These are phyloP conservation scores for Cladopsammia gracilis DNA, from an alignment of 64 coral and sea anemone species.

Conservation along the genomic window DNA sequence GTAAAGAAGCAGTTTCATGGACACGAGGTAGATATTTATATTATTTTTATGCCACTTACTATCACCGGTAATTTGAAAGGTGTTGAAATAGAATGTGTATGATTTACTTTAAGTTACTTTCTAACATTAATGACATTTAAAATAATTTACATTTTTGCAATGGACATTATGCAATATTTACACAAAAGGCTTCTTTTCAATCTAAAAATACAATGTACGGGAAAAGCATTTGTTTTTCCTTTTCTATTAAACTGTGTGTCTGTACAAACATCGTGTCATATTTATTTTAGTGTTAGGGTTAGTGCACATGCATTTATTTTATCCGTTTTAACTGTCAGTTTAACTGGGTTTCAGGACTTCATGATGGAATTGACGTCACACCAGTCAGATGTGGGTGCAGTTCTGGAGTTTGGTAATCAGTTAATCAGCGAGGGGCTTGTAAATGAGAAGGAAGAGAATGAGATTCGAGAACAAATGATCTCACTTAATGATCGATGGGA, in stretches of 20 bases:
- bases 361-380: slow-evolving; percentile 99
- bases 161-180: no score
- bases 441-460: slow-evolving; percentile 93
- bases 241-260: no score
- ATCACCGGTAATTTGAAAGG: neutral
- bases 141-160: no score
- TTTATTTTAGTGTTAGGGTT: no score
- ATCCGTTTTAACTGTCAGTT: neutral
- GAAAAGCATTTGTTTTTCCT: no score
- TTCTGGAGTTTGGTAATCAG: slow-evolving; percentile 99
- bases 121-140: no score
- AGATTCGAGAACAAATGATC: slow-evolving; percentile 99
- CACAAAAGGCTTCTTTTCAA: no score
- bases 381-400: slow-evolving; percentile 90
- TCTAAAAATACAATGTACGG: no score
- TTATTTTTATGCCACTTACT: neutral
- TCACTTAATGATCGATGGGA: slow-evolving; percentile 98
- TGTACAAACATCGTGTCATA: no score
- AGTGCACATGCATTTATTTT: no score
- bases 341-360: slow-evolving; percentile 75
- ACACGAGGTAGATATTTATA: slow-evolving; percentile 79
- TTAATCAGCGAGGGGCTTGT: slow-evolving; percentile 97
- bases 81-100: no score
- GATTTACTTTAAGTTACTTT: no score
- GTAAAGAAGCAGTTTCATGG: slow-evolving; percentile 99